Percentiles rank a stretch among this genome's conserved stretches.
These are phyloP conservation scores for Platysternon megacephalum DNA, from an alignment of 2,113 vertebrate genomes.

Conservation along the genomic window DNA sequence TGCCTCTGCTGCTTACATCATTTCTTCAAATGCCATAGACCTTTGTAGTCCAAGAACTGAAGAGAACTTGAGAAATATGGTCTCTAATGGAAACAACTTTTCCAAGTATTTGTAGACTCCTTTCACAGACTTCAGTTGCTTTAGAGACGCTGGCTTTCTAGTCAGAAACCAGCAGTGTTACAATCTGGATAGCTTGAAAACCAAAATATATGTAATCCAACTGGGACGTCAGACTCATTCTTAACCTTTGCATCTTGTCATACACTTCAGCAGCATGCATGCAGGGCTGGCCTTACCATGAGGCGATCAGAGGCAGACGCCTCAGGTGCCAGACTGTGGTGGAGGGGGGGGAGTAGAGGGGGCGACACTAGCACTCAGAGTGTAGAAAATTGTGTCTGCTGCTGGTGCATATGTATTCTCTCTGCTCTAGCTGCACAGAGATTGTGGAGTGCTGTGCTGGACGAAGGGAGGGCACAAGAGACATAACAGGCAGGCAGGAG, in stretches of 20 bases:
- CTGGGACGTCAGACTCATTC: not conserved
- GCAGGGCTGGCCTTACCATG: no score
- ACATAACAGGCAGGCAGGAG: no score
- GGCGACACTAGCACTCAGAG: no score
- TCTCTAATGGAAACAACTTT: not conserved
- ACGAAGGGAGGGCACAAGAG: no score
- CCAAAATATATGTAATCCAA: not conserved
- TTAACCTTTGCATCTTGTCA: not conserved
- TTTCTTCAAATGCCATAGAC: not conserved
- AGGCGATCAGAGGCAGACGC: no score
- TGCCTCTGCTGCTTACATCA: not conserved
- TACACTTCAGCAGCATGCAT: fast-evolving
- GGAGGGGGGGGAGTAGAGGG: no score
- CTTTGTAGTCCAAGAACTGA: not conserved
- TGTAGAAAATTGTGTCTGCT: no score
- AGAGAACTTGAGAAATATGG: not conserved
- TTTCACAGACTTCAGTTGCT: not conserved
- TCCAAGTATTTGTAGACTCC: not conserved
- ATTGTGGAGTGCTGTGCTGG: no score
- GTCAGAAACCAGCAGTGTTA: not conserved
- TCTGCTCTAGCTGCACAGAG: no score
- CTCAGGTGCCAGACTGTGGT: no score
- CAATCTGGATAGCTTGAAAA: not conserved
- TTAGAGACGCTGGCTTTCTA: not conserved
- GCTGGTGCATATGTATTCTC: no score